Percentiles rank a stretch among this genome's conserved stretches.
These are phyloP conservation scores for Zygaena filipendulae DNA, from an alignment of 2,888 invertebrate genomes.

Conservation along the genomic window DNA sequence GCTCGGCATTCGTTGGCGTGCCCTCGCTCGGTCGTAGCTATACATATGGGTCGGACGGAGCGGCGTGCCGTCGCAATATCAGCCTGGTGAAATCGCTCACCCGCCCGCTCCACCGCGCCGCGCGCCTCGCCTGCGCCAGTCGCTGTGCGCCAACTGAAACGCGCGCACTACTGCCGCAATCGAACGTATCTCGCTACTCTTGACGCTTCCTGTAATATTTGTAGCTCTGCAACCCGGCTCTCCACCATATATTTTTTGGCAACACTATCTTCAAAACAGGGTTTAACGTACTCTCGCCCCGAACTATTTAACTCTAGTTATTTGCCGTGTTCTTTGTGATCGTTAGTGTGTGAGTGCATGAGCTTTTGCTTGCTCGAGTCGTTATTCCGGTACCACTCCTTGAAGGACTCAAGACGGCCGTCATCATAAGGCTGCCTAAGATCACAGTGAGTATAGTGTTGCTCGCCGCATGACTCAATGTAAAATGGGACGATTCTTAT, in stretches of 20 bases:
- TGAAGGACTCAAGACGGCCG: slow-evolving; percentile 61
- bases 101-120: slow-evolving; percentile 61
- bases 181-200: slow-evolving; percentile 50
- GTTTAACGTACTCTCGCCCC: background rate
- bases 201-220: slow-evolving; percentile 12
- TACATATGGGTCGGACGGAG: slow-evolving; percentile 56
- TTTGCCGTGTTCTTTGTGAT: slow-evolving; percentile 23
- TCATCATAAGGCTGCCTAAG: slow-evolving; percentile 67
- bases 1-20: slow-evolving; percentile 37
- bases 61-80: slow-evolving; percentile 60
- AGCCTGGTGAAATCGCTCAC: slow-evolving; percentile 67
- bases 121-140: slow-evolving; percentile 66
- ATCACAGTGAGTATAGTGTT: slow-evolving; percentile 56
- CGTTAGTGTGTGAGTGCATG: slow-evolving; percentile 18
- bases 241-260: slow-evolving; percentile 11
- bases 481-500: slow-evolving; percentile 68
- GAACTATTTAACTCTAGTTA: too few species aligned
- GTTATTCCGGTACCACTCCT: slow-evolving; percentile 40
- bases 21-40: slow-evolving; percentile 52
- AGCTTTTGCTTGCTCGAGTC: slow-evolving; percentile 42
- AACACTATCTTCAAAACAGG: too few species aligned
- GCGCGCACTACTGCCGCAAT: slow-evolving; percentile 65
- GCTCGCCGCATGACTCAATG: slow-evolving; percentile 55
- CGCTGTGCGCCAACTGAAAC: slow-evolving; percentile 68
- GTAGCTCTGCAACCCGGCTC: slow-evolving; percentile 35